phyloP scores from a whole-genome alignment of 2,888 invertebrate species.

The Andricus quercusramuli region DNA sequence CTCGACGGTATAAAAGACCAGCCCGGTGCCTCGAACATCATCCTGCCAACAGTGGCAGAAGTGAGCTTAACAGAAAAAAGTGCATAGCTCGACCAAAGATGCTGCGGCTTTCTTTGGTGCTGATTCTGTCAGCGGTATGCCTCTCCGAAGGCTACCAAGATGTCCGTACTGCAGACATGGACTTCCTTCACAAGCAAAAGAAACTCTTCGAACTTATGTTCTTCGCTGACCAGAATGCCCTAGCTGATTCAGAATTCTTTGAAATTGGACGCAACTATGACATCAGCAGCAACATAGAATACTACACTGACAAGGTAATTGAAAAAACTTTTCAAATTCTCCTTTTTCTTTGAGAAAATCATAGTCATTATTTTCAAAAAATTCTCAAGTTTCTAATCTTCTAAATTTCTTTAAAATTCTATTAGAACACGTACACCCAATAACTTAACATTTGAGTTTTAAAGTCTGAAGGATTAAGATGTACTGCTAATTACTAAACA shows the following conservation, averaged over 20 bases:
- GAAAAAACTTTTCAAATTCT: not conserved
- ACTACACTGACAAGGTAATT: slow-evolving; percentile 70
- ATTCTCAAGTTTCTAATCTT: not conserved
- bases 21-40: slow-evolving; percentile 47
- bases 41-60: slow-evolving; percentile 48
- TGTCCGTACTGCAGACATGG: slow-evolving; percentile 71
- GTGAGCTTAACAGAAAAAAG: slow-evolving; percentile 41
- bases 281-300: slow-evolving; percentile 67
- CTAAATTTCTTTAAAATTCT: too few relatives aligned
- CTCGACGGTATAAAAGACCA: slow-evolving; percentile 65
- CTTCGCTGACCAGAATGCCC: slow-evolving; percentile 68
- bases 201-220: slow-evolving; percentile 73
- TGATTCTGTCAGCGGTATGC: slow-evolving; percentile 66
- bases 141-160: slow-evolving; percentile 59
- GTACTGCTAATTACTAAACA: too few relatives aligned
- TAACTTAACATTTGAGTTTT: too few relatives aligned
- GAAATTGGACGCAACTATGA: slow-evolving; percentile 71
- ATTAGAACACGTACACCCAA: too few relatives aligned
- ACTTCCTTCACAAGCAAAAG: slow-evolving; percentile 74
- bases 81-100: slow-evolving; percentile 56
- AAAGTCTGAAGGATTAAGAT: too few relatives aligned
- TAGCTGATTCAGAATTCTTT: slow-evolving; percentile 70
- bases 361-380: not conserved
- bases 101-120: slow-evolving; percentile 65
- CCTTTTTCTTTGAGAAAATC: not conserved